Conservation (phyloP, 1,140 invertebrate species). For the Cyphomyrmex costatus region DNA sequence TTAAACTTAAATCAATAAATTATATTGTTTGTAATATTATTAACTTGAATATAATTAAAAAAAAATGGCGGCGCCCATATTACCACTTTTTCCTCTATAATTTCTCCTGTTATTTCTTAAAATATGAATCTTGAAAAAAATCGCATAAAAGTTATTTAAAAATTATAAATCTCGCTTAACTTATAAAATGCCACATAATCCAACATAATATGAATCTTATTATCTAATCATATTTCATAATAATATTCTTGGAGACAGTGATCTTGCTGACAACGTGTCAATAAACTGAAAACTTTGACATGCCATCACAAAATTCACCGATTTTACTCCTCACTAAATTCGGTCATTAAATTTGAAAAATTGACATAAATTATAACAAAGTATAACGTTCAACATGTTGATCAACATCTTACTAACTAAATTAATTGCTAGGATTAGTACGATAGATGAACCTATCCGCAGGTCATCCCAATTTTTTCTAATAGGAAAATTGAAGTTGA, state of each 20-base stretch:
- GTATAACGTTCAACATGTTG: background rate
- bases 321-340: background rate
- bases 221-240: background rate
- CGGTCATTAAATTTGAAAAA: background rate
- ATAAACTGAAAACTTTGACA: slow-evolving; percentile 53
- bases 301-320: slow-evolving; percentile 61
- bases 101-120: background rate
- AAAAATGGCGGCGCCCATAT: too few species aligned
- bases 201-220: slow-evolving; percentile 25
- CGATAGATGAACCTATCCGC: background rate
- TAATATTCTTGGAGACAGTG: background rate
- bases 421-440: slow-evolving; percentile 29
- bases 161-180: slow-evolving; percentile 23
- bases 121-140: background rate
- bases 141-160: background rate
- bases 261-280: slow-evolving; percentile 67
- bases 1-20: too few species aligned
- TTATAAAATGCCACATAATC: slow-evolving; percentile 54
- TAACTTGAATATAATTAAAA: too few species aligned
- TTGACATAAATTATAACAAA: slow-evolving; percentile 1
- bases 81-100: slow-evolving; percentile 2
- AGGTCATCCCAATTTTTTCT: background rate
- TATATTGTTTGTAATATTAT: too few species aligned
- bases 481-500: slow-evolving; percentile 21
- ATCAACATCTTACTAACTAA: slow-evolving; percentile 1